Evolutionary conservation across 1,140 invertebrate genomes (phyloP).

Genomic region (Drosophila busckii): DNA sequence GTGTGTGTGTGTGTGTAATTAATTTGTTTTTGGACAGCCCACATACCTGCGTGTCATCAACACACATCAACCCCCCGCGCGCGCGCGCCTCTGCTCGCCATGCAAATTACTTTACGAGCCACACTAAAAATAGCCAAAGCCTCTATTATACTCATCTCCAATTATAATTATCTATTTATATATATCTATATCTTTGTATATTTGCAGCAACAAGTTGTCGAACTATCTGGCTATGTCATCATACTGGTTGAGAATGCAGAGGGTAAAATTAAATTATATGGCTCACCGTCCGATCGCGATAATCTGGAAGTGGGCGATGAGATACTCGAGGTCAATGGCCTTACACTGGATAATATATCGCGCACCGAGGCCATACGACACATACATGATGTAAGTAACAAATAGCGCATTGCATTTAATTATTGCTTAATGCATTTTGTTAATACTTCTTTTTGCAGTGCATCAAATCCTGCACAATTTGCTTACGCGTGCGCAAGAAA

Average conservation of each 20-base stretch:
- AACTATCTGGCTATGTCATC: conserved; percentile 97
- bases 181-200: not conserved
- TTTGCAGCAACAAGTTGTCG: conserved; percentile 84
- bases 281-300: conserved; percentile 97
- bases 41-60: no score
- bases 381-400: conserved; percentile 90
- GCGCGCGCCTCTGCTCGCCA: not conserved
- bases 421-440: not conserved
- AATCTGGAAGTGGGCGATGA: conserved; percentile 96
- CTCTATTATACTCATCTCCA: not conserved
- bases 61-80: no score
- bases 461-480: conserved; percentile 95
- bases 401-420: no score
- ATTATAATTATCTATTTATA: not conserved
- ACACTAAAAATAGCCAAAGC: conserved; percentile 22
- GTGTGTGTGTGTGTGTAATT: conserved; percentile 71
- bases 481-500: conserved; percentile 92
- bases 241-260: conserved; percentile 95
- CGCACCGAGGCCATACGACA: conserved; percentile 94
- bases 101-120: conserved; percentile 39
- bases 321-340: conserved; percentile 97
- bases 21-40: conserved; percentile 54
- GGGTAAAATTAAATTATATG: conserved; percentile 96
- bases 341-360: conserved; percentile 91
- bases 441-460: conserved; percentile 84